Percentiles rank a stretch among this genome's conserved stretches.
Evolutionary conservation across 2,113 vertebrate species (phyloP).

Genomic region (Grallaria varia): DNA sequence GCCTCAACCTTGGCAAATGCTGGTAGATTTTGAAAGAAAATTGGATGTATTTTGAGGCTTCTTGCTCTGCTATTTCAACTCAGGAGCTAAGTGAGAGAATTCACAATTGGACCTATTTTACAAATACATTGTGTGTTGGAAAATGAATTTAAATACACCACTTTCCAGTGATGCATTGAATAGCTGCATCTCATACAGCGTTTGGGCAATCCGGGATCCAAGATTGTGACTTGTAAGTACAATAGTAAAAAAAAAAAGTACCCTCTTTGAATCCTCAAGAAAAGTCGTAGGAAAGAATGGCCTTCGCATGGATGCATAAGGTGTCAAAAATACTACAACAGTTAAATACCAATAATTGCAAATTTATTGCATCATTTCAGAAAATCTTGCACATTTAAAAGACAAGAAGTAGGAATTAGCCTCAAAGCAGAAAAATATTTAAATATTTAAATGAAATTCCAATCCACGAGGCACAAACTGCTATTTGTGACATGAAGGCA

Average conservation of each 20-base stretch:
- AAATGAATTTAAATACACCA: neutral
- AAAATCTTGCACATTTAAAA: neutral
- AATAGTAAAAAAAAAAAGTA: neutral
- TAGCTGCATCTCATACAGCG: neutral
- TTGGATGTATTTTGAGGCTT: neutral
- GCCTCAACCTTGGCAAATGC: neutral
- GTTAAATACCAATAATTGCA: neutral
- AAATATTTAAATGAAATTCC: neutral
- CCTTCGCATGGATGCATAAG: neutral
- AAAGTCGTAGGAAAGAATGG: neutral
- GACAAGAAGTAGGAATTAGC: neutral
- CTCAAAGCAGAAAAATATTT: neutral
- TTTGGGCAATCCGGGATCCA: neutral
- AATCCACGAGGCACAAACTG: neutral
- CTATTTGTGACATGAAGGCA: neutral
- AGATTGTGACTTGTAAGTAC: neutral
- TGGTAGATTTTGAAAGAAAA: neutral
- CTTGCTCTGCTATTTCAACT: neutral
- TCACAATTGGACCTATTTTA: neutral
- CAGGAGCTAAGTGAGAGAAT: neutral
- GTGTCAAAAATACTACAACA: neutral
- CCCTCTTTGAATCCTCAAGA: neutral
- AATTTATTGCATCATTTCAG: constrained; percentile 43
- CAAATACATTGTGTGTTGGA: neutral
- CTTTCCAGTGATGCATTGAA: neutral